These are phyloP conservation scores for Blera fallax DNA, from an alignment of 2,888 invertebrate species.

Conservation along the genomic window DNA sequence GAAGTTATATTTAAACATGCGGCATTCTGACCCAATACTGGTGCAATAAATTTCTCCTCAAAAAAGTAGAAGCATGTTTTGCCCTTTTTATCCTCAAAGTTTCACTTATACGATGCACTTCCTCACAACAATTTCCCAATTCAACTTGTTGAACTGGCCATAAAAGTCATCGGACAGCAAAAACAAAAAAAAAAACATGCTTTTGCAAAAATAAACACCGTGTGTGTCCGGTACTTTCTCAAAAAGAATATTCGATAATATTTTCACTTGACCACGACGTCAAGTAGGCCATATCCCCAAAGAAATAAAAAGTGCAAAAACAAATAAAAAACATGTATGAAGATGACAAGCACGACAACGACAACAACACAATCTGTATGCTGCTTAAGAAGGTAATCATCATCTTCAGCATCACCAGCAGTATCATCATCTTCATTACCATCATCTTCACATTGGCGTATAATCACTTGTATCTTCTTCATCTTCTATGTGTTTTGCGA, in stretches of 20 bases:
- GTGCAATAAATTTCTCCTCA: not conserved
- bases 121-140: constrained; percentile 23
- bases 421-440: constrained; percentile 62
- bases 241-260: constrained; percentile 67
- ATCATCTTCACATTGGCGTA: constrained; percentile 57
- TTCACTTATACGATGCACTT: constrained; percentile 21
- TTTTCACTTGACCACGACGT: constrained; percentile 40
- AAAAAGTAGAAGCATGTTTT: not conserved
- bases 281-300: constrained; percentile 64
- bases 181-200: constrained; percentile 10
- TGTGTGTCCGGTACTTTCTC: constrained; percentile 64
- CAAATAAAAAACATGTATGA: constrained; percentile 6
- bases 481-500: not conserved
- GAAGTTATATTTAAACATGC: too few relatives aligned
- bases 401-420: constrained; percentile 34
- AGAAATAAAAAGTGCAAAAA: constrained; percentile 1
- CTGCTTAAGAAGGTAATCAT: constrained; percentile 41
- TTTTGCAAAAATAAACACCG: not conserved
- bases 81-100: constrained; percentile 16
- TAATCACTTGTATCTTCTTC: constrained; percentile 38
- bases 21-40: too few relatives aligned
- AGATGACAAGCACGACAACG: constrained; percentile 37
- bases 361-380: constrained; percentile 31
- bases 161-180: constrained; percentile 24
- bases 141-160: constrained; percentile 37